Evolutionary conservation across 1,140 invertebrate species (phyloP), one percentile per base, ranked within the genome.

Genomic region (Adelges cooleyi): DNA sequence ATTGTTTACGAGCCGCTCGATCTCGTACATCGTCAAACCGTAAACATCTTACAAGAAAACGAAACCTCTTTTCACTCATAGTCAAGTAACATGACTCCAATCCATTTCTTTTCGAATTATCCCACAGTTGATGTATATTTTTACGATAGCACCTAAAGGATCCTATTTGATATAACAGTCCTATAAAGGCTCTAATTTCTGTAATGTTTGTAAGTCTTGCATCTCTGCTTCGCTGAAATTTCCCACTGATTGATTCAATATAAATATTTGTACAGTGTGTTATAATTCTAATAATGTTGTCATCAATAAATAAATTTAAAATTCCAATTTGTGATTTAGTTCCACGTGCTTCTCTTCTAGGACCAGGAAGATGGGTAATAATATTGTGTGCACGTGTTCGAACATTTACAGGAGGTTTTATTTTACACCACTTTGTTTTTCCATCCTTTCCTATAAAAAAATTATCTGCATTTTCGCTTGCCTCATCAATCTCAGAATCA

Each of bases 51-150:
- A 74, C 46, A 50, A 73, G 70, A 71, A 75, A 74, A 67, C 68
- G 68, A 66, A 74, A 72, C 42, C 73, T 65, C 54, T 71, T 70
- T 51, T 70, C 68, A 59, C 66, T 70, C 72, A 74, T 74, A 38
- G 68, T 68, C 20, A 71, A 56, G 20, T 68, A 65, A 71, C 73
- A 73, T 48, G 70, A 69, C 68, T 71, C 71, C 59, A 73, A 59
- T 51, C 72, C 72, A 66, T 67, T 72, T 42, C 72, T 71, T 68
- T 73, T 68, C 27, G 17, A 62, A 67, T 69, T 69, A 25, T 52
- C 65, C 68, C 69, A 73, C 0, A 70, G 17, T 29, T 71, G 68
- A 52, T 68, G 50, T 65, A 72, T 54, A 71, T 75, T 68, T 67
- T 65, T 65, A 59, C 56, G 65, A 46, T 15, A 46, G 49, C 27